phyloP scores from a whole-genome alignment of 2,797 vertebrate genomes.

The Limosa lapponica region DNA sequence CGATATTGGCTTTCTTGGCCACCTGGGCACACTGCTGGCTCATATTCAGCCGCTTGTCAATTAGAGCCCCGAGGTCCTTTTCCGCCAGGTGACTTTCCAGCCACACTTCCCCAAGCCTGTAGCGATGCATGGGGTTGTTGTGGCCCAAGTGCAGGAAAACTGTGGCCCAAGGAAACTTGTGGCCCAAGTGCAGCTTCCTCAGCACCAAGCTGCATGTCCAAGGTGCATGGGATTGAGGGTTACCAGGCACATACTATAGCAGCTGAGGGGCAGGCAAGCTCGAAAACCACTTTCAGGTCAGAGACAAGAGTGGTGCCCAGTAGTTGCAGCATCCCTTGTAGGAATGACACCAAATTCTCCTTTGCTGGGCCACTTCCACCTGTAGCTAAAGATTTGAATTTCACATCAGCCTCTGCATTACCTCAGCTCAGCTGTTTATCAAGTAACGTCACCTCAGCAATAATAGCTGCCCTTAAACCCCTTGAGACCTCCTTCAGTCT shows the following conservation, averaged over 20 bases:
- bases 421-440: not conserved
- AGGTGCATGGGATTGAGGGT: accelerated
- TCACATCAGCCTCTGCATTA: not conserved
- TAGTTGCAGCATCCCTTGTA: not conserved
- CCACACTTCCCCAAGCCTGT: too few species aligned
- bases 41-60: too few species aligned
- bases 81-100: too few species aligned
- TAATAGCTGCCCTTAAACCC: not conserved
- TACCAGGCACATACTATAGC: not conserved
- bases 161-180: too few species aligned
- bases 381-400: not conserved
- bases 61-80: too few species aligned
- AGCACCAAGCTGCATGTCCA: not conserved
- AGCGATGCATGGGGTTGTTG: too few species aligned
- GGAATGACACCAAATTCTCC: not conserved
- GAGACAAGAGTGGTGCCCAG: not conserved
- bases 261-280: not conserved
- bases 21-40: too few species aligned
- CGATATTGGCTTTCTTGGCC: too few species aligned
- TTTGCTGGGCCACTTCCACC: not conserved
- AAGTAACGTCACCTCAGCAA: not conserved
- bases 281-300: not conserved
- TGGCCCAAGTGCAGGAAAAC: too few species aligned
- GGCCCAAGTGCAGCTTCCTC: not conserved
- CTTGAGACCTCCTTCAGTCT: not conserved